Conservation (phyloP, 2,888 invertebrate species). For the Synergus laeviventris region DNA sequence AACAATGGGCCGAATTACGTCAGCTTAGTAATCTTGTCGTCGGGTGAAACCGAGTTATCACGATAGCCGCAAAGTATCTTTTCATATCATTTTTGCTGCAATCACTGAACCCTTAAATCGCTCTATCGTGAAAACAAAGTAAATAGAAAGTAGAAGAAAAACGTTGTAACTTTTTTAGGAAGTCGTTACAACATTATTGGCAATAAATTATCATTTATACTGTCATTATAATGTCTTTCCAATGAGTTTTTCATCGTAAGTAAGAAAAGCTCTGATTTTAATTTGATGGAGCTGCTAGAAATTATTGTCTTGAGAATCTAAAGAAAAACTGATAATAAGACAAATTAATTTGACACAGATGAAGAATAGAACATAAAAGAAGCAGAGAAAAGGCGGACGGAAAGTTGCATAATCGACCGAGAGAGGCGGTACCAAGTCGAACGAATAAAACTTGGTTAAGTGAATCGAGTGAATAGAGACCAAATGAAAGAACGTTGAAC, state of each 20-base stretch:
- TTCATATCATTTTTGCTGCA: slow-evolving; percentile 34
- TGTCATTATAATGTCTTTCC: too few relatives aligned
- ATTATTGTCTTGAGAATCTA: neutral
- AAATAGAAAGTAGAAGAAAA: neutral
- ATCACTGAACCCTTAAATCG: slow-evolving; percentile 28
- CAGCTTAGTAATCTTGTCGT: slow-evolving; percentile 35
- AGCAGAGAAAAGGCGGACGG: slow-evolving; percentile 32
- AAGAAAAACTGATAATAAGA: slow-evolving; percentile 38
- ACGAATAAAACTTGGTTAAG: slow-evolving; percentile 68
- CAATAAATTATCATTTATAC: neutral
- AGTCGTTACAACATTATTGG: neutral
- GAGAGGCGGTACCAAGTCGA: slow-evolving; percentile 60
- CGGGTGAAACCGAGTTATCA: slow-evolving; percentile 31
- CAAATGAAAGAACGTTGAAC: slow-evolving; percentile 58
- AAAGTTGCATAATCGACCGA: slow-evolving; percentile 65
- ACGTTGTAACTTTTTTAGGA: too few relatives aligned
- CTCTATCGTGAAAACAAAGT: neutral
- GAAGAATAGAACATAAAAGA: slow-evolving; percentile 33
- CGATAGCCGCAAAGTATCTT: slow-evolving; percentile 39
- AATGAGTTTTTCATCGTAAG: too few relatives aligned
- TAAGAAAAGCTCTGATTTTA: too few relatives aligned
- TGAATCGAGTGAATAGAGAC: slow-evolving; percentile 65
- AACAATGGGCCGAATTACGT: slow-evolving; percentile 47
- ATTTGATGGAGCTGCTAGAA: neutral
- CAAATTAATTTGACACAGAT: slow-evolving; percentile 40